These are phyloP conservation scores for Eueremaeus valkanovi DNA, from an alignment of 2,888 invertebrate genomes.

Conservation along the genomic window DNA sequence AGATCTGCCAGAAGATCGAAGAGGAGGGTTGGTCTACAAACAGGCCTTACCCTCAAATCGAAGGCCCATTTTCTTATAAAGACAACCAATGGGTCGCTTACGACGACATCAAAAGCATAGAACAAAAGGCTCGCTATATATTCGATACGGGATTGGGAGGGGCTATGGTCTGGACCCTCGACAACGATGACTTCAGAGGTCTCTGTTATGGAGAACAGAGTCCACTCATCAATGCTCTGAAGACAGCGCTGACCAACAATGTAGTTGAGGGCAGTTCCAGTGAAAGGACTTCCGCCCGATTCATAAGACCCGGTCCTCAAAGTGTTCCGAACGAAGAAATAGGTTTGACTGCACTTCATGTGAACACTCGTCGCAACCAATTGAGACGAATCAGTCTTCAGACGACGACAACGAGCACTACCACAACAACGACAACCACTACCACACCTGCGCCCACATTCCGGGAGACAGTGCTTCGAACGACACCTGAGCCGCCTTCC, in stretches of 20 bases:
- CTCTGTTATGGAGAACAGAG: constrained; percentile 75
- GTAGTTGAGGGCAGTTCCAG: constrained; percentile 43
- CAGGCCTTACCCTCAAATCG: constrained; percentile 71
- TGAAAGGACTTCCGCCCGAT: background rate
- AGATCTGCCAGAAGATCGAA: constrained; percentile 80
- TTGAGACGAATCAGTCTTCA: constrained; percentile 19
- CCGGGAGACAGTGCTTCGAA: constrained; percentile 11
- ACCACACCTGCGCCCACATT: constrained; percentile 41
- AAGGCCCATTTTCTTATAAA: constrained; percentile 83
- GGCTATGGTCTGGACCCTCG: constrained; percentile 89
- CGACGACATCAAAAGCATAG: constrained; percentile 78
- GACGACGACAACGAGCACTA: constrained; percentile 55
- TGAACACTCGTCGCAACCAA: constrained; percentile 45
- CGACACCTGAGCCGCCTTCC: constrained; percentile 75
- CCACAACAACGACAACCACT: constrained; percentile 51
- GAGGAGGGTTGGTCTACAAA: constrained; percentile 76
- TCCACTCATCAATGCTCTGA: constrained; percentile 75
- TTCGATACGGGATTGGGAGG: constrained; percentile 79
- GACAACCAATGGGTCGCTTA: constrained; percentile 92
- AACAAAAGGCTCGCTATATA: constrained; percentile 76
- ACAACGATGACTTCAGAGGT: constrained; percentile 92
- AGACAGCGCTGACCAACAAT: constrained; percentile 44
- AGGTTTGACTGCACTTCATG: constrained; percentile 56
- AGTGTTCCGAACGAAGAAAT: constrained; percentile 59
- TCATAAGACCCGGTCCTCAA: constrained; percentile 25